Evolutionary conservation across 2,797 vertebrate species (phyloP).

Genomic region (Cossypha heuglini): DNA sequence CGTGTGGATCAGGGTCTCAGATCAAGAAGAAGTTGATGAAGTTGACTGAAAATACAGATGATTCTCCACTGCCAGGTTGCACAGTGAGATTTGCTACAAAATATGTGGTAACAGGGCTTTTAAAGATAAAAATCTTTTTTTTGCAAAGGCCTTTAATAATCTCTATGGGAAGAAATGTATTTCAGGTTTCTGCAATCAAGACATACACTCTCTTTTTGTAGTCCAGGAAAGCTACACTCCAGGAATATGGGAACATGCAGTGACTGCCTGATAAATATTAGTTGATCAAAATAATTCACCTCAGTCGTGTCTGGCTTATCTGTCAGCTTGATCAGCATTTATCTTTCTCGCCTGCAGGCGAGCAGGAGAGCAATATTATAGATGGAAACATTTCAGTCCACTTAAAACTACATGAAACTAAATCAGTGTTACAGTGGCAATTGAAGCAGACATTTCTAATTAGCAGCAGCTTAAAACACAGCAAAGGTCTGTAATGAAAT

Average conservation of each 20-base stretch:
- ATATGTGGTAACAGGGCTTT: neutral
- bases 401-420: neutral
- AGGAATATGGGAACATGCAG: neutral
- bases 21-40: neutral
- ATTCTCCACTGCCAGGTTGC: neutral
- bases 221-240: neutral
- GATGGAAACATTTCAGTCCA: neutral
- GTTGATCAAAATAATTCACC: neutral
- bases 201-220: neutral
- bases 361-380: neutral
- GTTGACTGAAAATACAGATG: neutral
- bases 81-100: neutral
- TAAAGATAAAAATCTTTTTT: neutral
- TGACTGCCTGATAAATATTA: neutral
- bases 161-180: neutral
- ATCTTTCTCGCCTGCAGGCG: neutral
- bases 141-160: neutral
- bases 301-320: neutral
- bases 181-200: neutral
- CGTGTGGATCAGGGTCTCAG: neutral
- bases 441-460: neutral
- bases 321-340: neutral
- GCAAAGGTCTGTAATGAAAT: slow-evolving; percentile 8
- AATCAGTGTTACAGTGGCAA: neutral
- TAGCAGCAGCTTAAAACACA: slow-evolving; percentile 14